These are phyloP conservation scores for Meganola albula DNA, from an alignment of 2,888 invertebrate species.

Conservation along the genomic window DNA sequence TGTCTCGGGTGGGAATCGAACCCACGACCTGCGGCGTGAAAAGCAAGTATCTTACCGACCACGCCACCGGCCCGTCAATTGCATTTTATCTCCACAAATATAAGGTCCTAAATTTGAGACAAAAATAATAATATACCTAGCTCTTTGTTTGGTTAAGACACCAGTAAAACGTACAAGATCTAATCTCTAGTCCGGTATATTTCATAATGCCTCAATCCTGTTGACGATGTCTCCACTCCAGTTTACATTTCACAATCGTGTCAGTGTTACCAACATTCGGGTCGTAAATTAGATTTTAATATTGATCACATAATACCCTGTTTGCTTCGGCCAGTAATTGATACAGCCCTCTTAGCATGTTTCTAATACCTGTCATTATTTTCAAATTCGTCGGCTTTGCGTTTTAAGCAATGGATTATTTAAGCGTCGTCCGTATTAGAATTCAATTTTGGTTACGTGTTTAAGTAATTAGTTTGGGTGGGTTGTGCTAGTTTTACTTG, in stretches of 20 bases:
- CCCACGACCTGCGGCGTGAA: too few relatives aligned
- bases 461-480: constrained; percentile 23
- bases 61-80: too few relatives aligned
- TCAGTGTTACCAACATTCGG: constrained; percentile 34
- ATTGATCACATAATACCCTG: constrained; percentile 66
- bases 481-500: constrained; percentile 17
- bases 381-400: constrained; percentile 66
- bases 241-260: constrained; percentile 36
- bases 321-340: constrained; percentile 69
- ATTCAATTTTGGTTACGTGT: constrained; percentile 38
- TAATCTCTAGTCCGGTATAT: too few relatives aligned
- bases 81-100: too few relatives aligned
- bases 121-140: too few relatives aligned
- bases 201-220: too few relatives aligned
- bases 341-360: constrained; percentile 66
- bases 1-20: too few relatives aligned
- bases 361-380: constrained; percentile 74
- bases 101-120: too few relatives aligned
- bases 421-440: constrained; percentile 35
- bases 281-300: constrained; percentile 75
- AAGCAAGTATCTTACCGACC: too few relatives aligned
- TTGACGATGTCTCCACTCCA: too few relatives aligned
- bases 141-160: too few relatives aligned
- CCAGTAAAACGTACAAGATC: too few relatives aligned
- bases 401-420: constrained; percentile 65